These are phyloP conservation scores for Oconnorella tubifera DNA, from an alignment of 2,888 invertebrate species.

Conservation along the genomic window DNA sequence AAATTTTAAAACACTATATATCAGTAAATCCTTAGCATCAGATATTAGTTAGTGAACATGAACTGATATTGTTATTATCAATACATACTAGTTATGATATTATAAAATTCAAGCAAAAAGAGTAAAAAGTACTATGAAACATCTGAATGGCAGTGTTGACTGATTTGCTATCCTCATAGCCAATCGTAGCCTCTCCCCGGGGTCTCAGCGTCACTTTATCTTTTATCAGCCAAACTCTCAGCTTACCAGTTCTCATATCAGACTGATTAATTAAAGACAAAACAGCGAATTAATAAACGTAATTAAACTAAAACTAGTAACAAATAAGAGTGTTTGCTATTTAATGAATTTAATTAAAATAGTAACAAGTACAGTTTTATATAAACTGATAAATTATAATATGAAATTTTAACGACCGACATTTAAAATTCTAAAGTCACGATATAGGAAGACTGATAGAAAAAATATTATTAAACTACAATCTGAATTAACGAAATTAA, in stretches of 20 bases:
- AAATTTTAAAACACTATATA: no score
- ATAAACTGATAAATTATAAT: no score
- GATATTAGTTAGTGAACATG: no score
- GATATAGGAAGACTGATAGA: no score
- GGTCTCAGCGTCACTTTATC: conserved; percentile 88
- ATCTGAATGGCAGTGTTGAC: conserved; percentile 94
- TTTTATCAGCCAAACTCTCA: conserved; percentile 97
- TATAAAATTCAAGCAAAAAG: neutral
- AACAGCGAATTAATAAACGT: neutral
- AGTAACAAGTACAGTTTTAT: neutral
- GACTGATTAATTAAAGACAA: conserved; percentile 61
- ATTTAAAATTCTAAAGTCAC: no score
- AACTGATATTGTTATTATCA: neutral
- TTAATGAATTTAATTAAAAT: neutral
- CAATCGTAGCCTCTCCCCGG: conserved; percentile 97
- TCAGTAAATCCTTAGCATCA: no score
- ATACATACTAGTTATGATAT: neutral
- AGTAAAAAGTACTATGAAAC: conserved; percentile 72
- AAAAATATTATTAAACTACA: no score
- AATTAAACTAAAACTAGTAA: neutral
- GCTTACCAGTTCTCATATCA: conserved; percentile 88
- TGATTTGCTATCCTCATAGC: conserved; percentile 90
- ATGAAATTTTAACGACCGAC: no score
- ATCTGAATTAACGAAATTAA: no score
- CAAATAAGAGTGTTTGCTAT: neutral